Evolutionary conservation across 2,797 vertebrate genomes (phyloP).

Genomic region (Gallinago solitaria): DNA sequence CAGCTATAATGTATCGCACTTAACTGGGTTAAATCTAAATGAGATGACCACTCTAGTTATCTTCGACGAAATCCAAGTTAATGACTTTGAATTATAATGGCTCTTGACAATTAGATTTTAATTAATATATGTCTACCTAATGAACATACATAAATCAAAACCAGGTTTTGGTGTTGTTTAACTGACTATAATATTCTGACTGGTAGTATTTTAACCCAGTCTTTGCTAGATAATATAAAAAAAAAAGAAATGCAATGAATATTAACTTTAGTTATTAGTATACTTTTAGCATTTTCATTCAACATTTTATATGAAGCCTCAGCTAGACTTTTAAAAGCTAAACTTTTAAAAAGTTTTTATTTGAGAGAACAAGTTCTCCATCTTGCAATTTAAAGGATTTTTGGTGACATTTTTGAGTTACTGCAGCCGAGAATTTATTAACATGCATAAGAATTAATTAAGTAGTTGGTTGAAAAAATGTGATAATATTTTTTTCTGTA

Average conservation of each 20-base stretch:
- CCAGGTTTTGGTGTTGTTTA: neutral
- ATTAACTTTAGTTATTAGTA: neutral
- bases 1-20: neutral
- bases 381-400: neutral
- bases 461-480: neutral
- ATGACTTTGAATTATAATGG: neutral
- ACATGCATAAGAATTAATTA: neutral
- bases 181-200: neutral
- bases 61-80: neutral
- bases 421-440: neutral
- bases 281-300: neutral
- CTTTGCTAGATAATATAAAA: neutral
- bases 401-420: neutral
- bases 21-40: neutral
- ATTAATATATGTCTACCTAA: neutral
- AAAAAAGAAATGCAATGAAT: neutral
- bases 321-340: neutral
- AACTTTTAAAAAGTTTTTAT: neutral
- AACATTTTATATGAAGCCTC: neutral
- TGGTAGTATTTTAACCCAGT: neutral
- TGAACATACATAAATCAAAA: neutral
- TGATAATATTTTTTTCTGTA: neutral
- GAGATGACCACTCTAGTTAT: neutral
- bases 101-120: neutral
- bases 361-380: neutral